Evolutionary conservation across 2,113 vertebrate species (phyloP).

Genomic region (Leucoraja erinaceus): DNA sequence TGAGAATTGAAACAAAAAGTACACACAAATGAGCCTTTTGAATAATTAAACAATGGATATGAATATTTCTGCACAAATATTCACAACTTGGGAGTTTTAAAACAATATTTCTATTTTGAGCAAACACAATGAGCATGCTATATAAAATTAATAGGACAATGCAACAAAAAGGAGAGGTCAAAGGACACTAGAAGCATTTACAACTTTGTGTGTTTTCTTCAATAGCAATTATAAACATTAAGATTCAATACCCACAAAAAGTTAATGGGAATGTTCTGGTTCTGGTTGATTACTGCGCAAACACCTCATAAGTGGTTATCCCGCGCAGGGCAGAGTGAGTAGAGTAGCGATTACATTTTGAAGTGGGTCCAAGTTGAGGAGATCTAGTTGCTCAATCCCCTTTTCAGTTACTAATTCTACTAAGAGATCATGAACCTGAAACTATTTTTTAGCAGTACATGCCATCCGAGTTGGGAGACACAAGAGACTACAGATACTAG

Average conservation of each 20-base stretch:
- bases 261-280: neutral
- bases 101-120: neutral
- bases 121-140: neutral
- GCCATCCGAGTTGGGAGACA: too few relatives aligned
- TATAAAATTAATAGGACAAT: neutral
- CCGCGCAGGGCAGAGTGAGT: too few relatives aligned
- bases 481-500: too few relatives aligned
- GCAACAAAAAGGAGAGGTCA: neutral
- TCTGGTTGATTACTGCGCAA: too few relatives aligned
- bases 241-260: neutral
- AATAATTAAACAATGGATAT: constrained; percentile 44
- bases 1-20: constrained; percentile 55
- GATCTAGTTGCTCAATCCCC: too few relatives aligned
- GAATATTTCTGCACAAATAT: constrained; percentile 42
- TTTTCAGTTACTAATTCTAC: too few relatives aligned
- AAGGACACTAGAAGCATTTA: neutral
- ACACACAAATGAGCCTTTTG: constrained; percentile 48
- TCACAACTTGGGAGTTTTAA: constrained; percentile 41
- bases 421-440: too few relatives aligned
- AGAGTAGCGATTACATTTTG: too few relatives aligned
- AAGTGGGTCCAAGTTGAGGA: too few relatives aligned
- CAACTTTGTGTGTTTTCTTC: neutral
- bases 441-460: too few relatives aligned
- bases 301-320: too few relatives aligned
- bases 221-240: neutral